Evolutionary conservation across 1,140 invertebrate species (phyloP), one percentile per base, ranked within the genome.

Genomic region (Lanistes nyassanus): DNA sequence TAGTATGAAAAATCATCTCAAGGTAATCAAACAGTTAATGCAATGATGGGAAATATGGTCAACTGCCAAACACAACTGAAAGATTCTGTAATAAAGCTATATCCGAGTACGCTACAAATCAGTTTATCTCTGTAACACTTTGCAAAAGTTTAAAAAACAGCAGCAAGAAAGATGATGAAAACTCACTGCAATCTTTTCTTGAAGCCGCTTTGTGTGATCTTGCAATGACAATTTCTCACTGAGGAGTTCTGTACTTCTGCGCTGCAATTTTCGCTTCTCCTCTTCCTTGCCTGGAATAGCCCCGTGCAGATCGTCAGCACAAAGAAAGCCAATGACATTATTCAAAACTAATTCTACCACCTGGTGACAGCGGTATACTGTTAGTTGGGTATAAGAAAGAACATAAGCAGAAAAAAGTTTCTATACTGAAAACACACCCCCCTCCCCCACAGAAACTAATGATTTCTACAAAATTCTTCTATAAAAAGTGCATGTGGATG

Each of bases 211-310:
- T 55, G 78, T 77, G 74, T 82, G 83, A 34, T 76, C 75, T 65
- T 87, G 83, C 68, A 87, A 70, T 51, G 80, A 76, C 53, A 56
- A 67, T 56, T 81, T 79, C 64, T 86, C 85, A 67, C 39, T 79
- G 9, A 78, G 67, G 36, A 86, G 76, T 65, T 87, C 85, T 67
- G 55, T 65, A 65, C 66, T 81, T 62, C 77, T 81, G 65, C 76
- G 80, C 53, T 83, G 74, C 58, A 86, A 74, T 75, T 82, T 85
- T 70, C 79, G 79, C 69, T 81, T 85, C 68, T 86, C 84, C 53
- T 87, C 86, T 76, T 86, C 86, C 85, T 87, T 87, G 19, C 76
- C 86, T 87, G 74, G 16, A 81, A 77, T 26, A 67, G 23, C 36
- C 56, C 23, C 23, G 39, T 37, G 56, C 21, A 71, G 23, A 29